Evolutionary conservation across 2,888 invertebrate species (phyloP), one percentile per base, ranked within the genome.

Genomic region (Meta bourneti): DNA sequence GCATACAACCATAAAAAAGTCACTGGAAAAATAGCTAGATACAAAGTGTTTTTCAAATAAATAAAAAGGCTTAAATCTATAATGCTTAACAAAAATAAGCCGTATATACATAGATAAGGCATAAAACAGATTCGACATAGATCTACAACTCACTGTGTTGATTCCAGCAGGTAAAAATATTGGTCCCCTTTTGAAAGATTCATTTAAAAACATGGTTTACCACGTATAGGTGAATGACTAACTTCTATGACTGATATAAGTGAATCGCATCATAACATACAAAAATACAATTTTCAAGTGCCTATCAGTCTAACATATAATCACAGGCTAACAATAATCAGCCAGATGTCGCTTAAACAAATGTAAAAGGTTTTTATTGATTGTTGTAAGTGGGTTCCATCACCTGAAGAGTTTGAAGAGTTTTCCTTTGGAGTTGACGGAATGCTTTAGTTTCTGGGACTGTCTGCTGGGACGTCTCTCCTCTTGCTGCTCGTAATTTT

Each of bases 401-500:
- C 92, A 82, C 89, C 93, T 90, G 54, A 87, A 93, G 6, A 93
- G 87, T 74, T 90, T 92, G 52, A 93, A 92, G 7, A 93, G 88
- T 77, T 93, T 93, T 72, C 92, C 91, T 71, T 90, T 89, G 69
- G 92, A 91, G 49, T 80, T 81, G 61, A 52, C 83, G 11, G 78
- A 69, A 69, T 86, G 84, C 77, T 90, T 88, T 16, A 83, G 77
- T 49, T 52, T 70, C 72, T 89, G 91, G 11, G 71, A 20, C 6
- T 89, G 93, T 52, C 89, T 34, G 48, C 87, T 92, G n/a, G 78
- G 77, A 34, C 88, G 90, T 69, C 88, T 77, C 52, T 89, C 91
- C 79, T 93, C 87, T 75, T 91, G 61, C 79, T 92, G 96, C n/a
- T 94, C 94, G 70, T 94, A 94, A 78, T 93, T 93, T 16, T 93